Evolutionary conservation across 2,113 vertebrate genomes (phyloP).

Genomic region (Aplodontia rufa): DNA sequence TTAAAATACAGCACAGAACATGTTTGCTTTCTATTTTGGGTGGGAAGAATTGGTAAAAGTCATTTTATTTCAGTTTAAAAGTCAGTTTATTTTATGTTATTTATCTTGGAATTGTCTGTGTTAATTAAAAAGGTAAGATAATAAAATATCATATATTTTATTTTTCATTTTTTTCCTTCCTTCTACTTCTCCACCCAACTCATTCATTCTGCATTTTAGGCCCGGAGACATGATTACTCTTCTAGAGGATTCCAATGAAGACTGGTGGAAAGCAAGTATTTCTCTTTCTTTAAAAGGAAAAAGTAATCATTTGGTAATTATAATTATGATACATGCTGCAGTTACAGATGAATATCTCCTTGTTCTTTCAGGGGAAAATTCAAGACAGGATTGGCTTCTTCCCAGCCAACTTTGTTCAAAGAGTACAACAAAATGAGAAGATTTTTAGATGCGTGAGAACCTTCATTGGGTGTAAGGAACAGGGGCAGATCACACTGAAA

Average conservation of each 20-base stretch:
- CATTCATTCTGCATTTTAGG: constrained; percentile 82
- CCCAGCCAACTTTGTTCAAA: constrained; percentile 95
- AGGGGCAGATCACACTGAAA: constrained; percentile 96
- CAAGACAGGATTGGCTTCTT: constrained; percentile 95
- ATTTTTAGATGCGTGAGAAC: constrained; percentile 94
- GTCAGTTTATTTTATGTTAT: constrained; percentile 25
- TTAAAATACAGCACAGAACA: background rate
- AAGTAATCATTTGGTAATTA: background rate
- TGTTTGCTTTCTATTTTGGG: background rate
- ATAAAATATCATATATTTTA: background rate
- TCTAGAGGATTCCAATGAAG: constrained; percentile 94
- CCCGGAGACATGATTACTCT: constrained; percentile 95
- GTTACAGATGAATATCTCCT: background rate
- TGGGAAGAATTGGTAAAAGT: background rate
- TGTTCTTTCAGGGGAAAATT: constrained; percentile 90
- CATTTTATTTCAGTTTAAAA: no score
- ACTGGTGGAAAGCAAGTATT: constrained; percentile 96
- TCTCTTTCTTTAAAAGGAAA: constrained; percentile 17
- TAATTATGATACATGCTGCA: background rate
- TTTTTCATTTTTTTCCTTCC: background rate
- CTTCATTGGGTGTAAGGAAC: constrained; percentile 95
- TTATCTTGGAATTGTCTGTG: constrained; percentile 11
- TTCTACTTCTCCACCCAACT: background rate
- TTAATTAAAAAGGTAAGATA: background rate
- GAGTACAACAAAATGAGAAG: constrained; percentile 89